Evolutionary conservation across 2,888 invertebrate genomes (phyloP), one percentile per base, ranked within the genome.

Genomic region (Leucophenga montana): DNA sequence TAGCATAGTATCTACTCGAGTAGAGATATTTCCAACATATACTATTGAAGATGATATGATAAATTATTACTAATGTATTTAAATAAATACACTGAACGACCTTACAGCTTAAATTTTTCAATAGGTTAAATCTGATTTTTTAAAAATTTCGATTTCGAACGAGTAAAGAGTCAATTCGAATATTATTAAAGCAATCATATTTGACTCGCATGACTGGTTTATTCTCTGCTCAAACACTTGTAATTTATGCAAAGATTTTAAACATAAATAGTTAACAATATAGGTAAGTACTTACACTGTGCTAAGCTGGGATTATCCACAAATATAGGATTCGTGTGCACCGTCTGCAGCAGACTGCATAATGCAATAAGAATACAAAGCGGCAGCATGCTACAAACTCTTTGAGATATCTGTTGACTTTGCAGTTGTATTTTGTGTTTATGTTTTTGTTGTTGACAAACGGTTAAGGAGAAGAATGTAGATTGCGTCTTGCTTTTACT

Each of bases 231-330:
- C n/a, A n/a, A n/a, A n/a, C n/a, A n/a, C n/a, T n/a, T n/a, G n/a
- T n/a, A n/a, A n/a, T n/a, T n/a, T n/a, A n/a, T n/a, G n/a, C n/a
- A n/a, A n/a, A n/a, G n/a, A 27, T 27, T 27, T 27, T 27, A 27
- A 27, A 27, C 27, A 27, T 27, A 27, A 27, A 27, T 27, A 27
- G 6, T 27, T 16, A 22, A 27, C n/a, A n/a, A 18, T 27, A 57
- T 57, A 50, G 46, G 57, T 85, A 50, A 50, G 57, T 85, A 89
- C 89, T 89, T 87, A 89, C 89, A 89, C 73, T 89, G 88, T 71
- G 88, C 86, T 88, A 89, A 84, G 80, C 87, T 88, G 79, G 89
- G 89, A 86, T 89, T 88, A 85, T 89, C 88, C 80, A 88, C 87
- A 73, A 88, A 88, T 70, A 89, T 87, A 72, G 89, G 89, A 76